These are phyloP conservation scores for Cotesia chilonis DNA, from an alignment of 1,140 invertebrate species.

Conservation along the genomic window DNA sequence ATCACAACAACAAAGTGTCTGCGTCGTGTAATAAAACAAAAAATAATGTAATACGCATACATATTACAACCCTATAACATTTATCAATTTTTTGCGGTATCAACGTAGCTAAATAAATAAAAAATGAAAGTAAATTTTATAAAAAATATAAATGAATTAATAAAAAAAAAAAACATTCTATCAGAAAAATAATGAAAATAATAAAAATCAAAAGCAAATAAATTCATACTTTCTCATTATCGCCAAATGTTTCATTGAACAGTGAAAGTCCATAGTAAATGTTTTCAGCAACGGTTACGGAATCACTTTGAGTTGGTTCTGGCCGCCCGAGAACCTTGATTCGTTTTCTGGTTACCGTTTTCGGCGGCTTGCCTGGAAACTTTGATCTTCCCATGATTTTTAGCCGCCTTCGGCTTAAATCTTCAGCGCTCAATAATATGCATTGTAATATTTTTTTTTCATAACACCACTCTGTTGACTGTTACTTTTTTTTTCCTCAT, in stretches of 20 bases:
- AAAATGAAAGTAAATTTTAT: neutral
- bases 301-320: conserved; percentile 64
- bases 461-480: conserved; percentile 12
- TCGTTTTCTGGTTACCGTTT: conserved; percentile 83
- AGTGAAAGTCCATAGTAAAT: conserved; percentile 64
- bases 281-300: conserved; percentile 66
- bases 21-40: conserved; percentile 30
- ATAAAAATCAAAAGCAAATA: conserved; percentile 26
- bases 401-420: conserved; percentile 45
- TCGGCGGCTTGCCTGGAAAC: conserved; percentile 85
- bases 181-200: no score
- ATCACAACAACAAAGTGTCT: conserved; percentile 36
- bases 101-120: no score
- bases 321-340: conserved; percentile 76
- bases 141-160: no score
- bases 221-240: conserved; percentile 60
- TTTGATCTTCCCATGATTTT: conserved; percentile 73
- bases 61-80: neutral
- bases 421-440: conserved; percentile 48
- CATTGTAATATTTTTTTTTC: conserved; percentile 55
- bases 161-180: no score
- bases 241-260: conserved; percentile 59
- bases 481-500: no score
- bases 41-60: conserved; percentile 9
- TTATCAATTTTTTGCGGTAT: no score